Percentiles rank a stretch among this genome's conserved stretches.
Conservation (phyloP, 2,888 invertebrate genomes). For the Trichacis sp. region DNA sequence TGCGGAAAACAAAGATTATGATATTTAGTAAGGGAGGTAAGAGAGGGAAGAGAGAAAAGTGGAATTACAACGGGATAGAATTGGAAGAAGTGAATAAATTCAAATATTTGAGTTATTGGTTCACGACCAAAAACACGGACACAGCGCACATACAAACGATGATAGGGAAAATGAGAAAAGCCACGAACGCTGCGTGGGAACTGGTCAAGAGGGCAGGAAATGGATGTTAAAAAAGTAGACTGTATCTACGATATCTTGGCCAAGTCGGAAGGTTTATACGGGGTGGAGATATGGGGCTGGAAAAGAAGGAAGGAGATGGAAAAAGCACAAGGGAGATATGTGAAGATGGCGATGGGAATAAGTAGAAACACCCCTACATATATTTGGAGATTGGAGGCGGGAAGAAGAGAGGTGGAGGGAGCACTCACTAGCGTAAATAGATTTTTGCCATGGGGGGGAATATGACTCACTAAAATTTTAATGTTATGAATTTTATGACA, state of each 20-base stretch:
- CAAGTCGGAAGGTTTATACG: conserved; percentile 13
- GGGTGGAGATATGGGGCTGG: conserved; percentile 29
- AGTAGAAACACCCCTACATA: conserved; percentile 18
- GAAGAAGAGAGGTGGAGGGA: neutral
- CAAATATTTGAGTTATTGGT: conserved; percentile 30
- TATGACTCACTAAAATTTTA: too few relatives aligned
- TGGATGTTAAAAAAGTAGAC: conserved; percentile 2
- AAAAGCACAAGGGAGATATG: conserved; percentile 14
- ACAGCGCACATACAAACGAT: conserved; percentile 7
- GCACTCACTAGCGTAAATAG: too few relatives aligned
- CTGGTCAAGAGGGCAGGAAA: conserved; percentile 19
- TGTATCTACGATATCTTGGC: conserved; percentile 22
- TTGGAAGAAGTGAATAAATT: conserved; percentile 17
- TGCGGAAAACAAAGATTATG: conserved; percentile 22
- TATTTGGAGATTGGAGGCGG: conserved; percentile 6
- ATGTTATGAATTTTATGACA: too few relatives aligned
- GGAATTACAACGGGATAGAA: conserved; percentile 12
- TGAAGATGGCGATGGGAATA: conserved; percentile 27
- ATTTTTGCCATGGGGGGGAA: too few relatives aligned
- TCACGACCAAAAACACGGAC: conserved; percentile 8
- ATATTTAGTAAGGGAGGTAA: conserved; percentile 25
- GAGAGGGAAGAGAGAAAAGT: conserved; percentile 10
- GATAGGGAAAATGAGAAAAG: conserved; percentile 19
- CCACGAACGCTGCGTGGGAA: conserved; percentile 25
- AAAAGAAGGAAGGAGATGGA: conserved; percentile 17